Conservation (phyloP, 2,113 vertebrate genomes). For the Crotophaga sulcirostris region DNA sequence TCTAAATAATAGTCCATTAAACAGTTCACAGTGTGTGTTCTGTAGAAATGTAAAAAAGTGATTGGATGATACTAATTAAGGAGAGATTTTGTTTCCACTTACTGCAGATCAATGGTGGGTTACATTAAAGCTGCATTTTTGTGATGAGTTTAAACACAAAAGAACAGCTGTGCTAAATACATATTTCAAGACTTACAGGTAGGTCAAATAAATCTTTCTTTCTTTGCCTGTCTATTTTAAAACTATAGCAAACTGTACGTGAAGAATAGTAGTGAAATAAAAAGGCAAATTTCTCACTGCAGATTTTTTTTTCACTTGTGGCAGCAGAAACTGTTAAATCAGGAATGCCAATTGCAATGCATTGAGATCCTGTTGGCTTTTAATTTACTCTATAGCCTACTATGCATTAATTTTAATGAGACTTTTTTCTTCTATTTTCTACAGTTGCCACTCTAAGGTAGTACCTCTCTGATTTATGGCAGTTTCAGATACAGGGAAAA, state of each 20-base stretch:
- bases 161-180: conserved; percentile 81
- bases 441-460: conserved; percentile 35
- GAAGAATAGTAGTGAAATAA: conserved; percentile 47
- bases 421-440: conserved; percentile 32
- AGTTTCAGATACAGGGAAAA: background rate
- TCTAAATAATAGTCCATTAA: conserved; percentile 85
- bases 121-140: conserved; percentile 78
- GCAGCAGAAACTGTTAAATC: conserved; percentile 26
- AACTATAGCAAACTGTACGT: conserved; percentile 52
- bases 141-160: conserved; percentile 78
- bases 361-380: conserved; percentile 42
- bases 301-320: conserved; percentile 13
- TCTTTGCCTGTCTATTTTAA: conserved; percentile 35
- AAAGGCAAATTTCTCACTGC: conserved; percentile 61
- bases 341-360: conserved; percentile 5
- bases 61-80: conserved; percentile 87
- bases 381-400: conserved; percentile 41
- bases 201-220: conserved; percentile 72
- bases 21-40: conserved; percentile 82
- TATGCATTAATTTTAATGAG: conserved; percentile 29
- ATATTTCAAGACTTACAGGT: conserved; percentile 81
- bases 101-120: conserved; percentile 82
- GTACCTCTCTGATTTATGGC: background rate
- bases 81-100: conserved; percentile 83
- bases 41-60: conserved; percentile 81